Conservation (phyloP, 2,888 invertebrate species). For the Platycheirus rosarum region DNA sequence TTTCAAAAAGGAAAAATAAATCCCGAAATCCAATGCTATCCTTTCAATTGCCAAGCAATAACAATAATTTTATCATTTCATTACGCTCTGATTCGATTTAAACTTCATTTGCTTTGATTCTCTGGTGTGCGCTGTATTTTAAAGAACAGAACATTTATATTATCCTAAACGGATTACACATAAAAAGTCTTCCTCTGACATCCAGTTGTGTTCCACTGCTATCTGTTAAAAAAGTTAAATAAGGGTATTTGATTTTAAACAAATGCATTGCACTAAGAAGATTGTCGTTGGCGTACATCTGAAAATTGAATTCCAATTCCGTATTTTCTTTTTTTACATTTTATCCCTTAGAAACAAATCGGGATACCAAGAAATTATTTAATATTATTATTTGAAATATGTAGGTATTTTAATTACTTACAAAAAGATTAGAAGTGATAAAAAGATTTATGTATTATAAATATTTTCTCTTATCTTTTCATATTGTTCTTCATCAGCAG, state of each 20-base stretch:
- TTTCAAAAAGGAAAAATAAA: neutral
- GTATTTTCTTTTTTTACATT: conserved; percentile 16
- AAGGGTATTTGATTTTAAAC: no score
- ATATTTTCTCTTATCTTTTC: conserved; percentile 34
- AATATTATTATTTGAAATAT: conserved; percentile 20
- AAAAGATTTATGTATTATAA: conserved; percentile 31
- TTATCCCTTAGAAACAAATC: conserved; percentile 46
- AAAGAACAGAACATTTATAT: conserved; percentile 33
- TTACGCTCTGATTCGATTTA: conserved; percentile 59
- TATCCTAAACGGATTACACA: conserved; percentile 46
- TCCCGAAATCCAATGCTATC: conserved; percentile 24
- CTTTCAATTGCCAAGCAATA: conserved; percentile 52
- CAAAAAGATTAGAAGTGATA: conserved; percentile 44
- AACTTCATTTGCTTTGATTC: conserved; percentile 30
- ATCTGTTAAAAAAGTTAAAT: no score
- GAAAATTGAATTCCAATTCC: conserved; percentile 64
- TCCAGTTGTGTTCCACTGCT: neutral
- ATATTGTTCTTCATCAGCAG: conserved; percentile 76
- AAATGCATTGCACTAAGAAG: conserved; percentile 2
- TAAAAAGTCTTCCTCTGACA: conserved; percentile 9
- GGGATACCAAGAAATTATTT: conserved; percentile 24
- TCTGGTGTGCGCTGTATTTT: conserved; percentile 21
- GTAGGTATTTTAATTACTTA: conserved; percentile 55
- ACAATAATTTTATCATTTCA: conserved; percentile 62
- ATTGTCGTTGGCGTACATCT: conserved; percentile 41